Percentiles rank a stretch among this genome's conserved stretches.
Evolutionary conservation across 1,140 invertebrate genomes (phyloP).

Genomic region (Sinella curviseta): DNA sequence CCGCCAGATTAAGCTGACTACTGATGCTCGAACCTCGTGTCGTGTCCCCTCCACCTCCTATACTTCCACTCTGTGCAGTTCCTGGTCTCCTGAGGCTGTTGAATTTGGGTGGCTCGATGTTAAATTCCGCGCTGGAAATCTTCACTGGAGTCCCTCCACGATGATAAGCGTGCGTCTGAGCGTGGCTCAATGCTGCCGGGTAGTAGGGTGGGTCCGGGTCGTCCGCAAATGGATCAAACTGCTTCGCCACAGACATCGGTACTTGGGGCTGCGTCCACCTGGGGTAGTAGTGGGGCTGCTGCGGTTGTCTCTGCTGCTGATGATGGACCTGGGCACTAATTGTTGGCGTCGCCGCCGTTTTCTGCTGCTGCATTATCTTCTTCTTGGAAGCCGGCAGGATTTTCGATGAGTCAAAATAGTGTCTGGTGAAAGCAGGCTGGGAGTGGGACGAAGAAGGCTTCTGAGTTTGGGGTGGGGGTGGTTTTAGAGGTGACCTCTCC

Average conservation of each 20-base stretch:
- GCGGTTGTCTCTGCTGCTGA: slow-evolving; percentile 28
- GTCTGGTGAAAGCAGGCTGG: slow-evolving; percentile 46
- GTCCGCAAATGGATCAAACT: slow-evolving; percentile 3
- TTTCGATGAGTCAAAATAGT: slow-evolving; percentile 49
- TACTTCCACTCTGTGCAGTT: slow-evolving; percentile 16
- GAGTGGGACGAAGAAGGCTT: neutral
- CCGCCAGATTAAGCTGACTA: neutral
- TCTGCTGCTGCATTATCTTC: neutral
- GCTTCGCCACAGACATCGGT: neutral
- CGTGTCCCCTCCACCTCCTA: neutral
- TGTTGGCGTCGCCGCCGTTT: slow-evolving; percentile 29
- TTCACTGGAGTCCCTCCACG: slow-evolving; percentile 27
- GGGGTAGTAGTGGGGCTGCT: slow-evolving; percentile 20
- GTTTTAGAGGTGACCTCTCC: neutral
- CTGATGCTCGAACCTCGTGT: neutral
- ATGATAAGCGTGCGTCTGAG: neutral
- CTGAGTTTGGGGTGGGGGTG: slow-evolving; percentile 11
- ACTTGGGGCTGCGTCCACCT: neutral
- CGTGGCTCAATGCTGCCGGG: slow-evolving; percentile 23
- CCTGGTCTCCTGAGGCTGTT: slow-evolving; percentile 44
- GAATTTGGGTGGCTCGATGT: slow-evolving; percentile 47
- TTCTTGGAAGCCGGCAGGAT: slow-evolving; percentile 24
- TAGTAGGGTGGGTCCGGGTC: slow-evolving; percentile 37
- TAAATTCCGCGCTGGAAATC: slow-evolving; percentile 44
- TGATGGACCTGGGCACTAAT: slow-evolving; percentile 8